Percentiles rank a stretch among this genome's conserved stretches.
Evolutionary conservation across 2,113 vertebrate species (phyloP).

Genomic region (Nycticryphes semicollaris): DNA sequence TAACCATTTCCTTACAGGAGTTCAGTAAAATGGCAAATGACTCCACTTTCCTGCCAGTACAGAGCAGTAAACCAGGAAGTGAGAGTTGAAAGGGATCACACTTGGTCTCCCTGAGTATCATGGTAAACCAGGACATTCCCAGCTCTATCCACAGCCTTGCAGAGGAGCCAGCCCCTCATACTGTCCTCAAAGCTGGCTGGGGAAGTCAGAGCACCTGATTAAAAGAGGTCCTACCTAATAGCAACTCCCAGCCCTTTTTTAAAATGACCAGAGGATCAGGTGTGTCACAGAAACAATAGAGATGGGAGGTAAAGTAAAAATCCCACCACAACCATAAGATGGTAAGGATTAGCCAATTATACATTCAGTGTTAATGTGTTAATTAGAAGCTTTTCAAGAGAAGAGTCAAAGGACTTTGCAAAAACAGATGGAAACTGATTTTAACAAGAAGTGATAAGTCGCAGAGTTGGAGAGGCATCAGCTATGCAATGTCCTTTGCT

Average conservation of each 20-base stretch:
- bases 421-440: not conserved
- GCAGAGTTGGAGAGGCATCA: not conserved
- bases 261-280: not conserved
- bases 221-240: not conserved
- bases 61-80: not conserved
- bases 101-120: not conserved
- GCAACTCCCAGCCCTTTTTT: not conserved
- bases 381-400: slow-evolving; percentile 34
- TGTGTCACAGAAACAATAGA: not conserved
- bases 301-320: not conserved
- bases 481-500: not conserved
- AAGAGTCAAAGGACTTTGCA: slow-evolving; percentile 31
- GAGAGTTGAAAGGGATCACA: not conserved
- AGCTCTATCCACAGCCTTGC: not conserved
- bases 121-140: not conserved
- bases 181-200: not conserved
- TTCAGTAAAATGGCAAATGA: not conserved
- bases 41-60: not conserved
- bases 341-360: not conserved
- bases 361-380: not conserved
- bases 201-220: not conserved
- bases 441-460: not conserved
- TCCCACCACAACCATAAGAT: not conserved
- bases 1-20: not conserved
- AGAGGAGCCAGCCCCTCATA: not conserved